Conservation (phyloP, 2,113 vertebrate species). For the Neolamprologus sp. region DNA sequence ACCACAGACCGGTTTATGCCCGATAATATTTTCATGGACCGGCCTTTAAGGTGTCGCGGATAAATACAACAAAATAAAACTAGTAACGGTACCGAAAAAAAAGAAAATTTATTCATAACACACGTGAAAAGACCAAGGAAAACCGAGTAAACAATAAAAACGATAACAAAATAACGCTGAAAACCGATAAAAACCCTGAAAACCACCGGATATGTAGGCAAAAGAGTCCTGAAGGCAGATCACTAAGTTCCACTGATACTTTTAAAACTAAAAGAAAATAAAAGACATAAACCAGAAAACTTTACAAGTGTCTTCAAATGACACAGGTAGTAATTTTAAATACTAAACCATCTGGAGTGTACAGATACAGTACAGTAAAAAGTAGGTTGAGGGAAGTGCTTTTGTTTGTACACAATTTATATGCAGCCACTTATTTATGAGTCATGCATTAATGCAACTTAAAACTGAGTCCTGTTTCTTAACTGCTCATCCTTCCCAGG, state of each 20-base stretch:
- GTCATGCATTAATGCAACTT: accelerated
- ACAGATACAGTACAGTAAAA: accelerated
- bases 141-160: accelerated
- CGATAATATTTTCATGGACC: accelerated
- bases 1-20: accelerated
- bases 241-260: accelerated
- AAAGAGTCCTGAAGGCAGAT: background rate
- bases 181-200: too few species aligned
- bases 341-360: background rate
- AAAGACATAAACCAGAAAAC: background rate
- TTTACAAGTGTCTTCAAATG: background rate
- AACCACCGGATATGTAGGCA: background rate
- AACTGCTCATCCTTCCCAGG: background rate
- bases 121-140: too few species aligned
- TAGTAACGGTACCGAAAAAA: accelerated
- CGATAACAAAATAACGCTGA: too few species aligned
- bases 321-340: background rate
- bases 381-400: background rate
- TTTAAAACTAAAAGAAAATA: background rate
- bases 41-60: accelerated
- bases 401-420: background rate
- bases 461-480: background rate
- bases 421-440: background rate
- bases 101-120: accelerated
- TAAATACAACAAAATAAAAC: too few species aligned